A percentile compares a stretch with the other conserved stretches of the same genome.
Conservation (phyloP, 2,888 invertebrate species). For the Sesia bembeciformis region DNA sequence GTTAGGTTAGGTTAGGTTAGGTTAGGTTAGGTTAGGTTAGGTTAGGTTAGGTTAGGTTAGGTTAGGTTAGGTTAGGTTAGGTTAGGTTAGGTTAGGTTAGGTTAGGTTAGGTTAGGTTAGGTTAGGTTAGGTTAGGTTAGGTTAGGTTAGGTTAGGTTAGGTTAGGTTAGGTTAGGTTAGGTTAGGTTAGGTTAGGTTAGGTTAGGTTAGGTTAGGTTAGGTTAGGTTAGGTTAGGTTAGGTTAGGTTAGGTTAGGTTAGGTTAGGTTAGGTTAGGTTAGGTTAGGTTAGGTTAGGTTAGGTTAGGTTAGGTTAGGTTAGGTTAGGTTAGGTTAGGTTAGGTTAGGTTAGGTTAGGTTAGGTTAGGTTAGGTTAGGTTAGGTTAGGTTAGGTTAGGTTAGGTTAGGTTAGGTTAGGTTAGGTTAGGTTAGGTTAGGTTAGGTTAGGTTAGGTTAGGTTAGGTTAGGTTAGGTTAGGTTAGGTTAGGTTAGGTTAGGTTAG, state of each 20-base stretch:
- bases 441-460: no score
- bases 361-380: neutral
- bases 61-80: slow-evolving; percentile 11
- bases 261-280: slow-evolving; percentile 18
- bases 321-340: neutral
- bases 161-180: slow-evolving; percentile 10
- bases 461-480: no score
- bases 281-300: slow-evolving; percentile 18
- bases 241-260: slow-evolving; percentile 17
- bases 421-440: no score
- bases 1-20: slow-evolving; percentile 15
- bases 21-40: slow-evolving; percentile 14
- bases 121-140: slow-evolving; percentile 11
- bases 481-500: slow-evolving; percentile 5
- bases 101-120: slow-evolving; percentile 12
- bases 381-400: no score
- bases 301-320: neutral
- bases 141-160: slow-evolving; percentile 8
- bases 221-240: slow-evolving; percentile 7
- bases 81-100: slow-evolving; percentile 11
- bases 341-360: neutral
- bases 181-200: slow-evolving; percentile 9
- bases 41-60: slow-evolving; percentile 13
- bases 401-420: no score
- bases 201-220: slow-evolving; percentile 7